These are phyloP conservation scores for Anser cygnoides DNA, from an alignment of 2,113 vertebrate species.

Conservation along the genomic window DNA sequence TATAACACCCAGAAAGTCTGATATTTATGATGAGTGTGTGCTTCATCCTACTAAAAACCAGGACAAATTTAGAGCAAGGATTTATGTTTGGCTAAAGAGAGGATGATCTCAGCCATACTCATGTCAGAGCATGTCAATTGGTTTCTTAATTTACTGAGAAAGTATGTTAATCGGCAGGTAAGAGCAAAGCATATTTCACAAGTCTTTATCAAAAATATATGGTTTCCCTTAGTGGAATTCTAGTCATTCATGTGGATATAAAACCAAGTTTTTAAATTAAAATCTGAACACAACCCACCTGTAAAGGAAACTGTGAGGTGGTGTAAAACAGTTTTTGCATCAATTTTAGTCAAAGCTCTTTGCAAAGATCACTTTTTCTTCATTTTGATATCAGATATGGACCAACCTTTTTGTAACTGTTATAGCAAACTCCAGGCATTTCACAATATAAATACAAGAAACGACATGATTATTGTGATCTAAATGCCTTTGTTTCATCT, in stretches of 20 bases:
- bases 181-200: background rate
- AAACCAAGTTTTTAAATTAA: background rate
- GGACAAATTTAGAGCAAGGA: background rate
- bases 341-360: background rate
- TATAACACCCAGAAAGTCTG: background rate
- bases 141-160: background rate
- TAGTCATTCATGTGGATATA: background rate
- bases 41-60: background rate
- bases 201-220: background rate
- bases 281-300: background rate
- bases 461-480: background rate
- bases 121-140: background rate
- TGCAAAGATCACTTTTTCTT: background rate
- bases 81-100: background rate
- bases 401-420: background rate
- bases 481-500: background rate
- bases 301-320: background rate
- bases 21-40: background rate
- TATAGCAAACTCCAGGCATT: background rate
- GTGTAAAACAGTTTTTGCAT: background rate
- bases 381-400: background rate
- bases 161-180: background rate
- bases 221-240: background rate
- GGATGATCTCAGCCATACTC: background rate
- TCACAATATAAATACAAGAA: background rate